Percentiles rank a stretch among this genome's conserved stretches.
These are phyloP conservation scores for Thomomys bottae DNA, from an alignment of 2,113 vertebrate genomes.

Conservation along the genomic window DNA sequence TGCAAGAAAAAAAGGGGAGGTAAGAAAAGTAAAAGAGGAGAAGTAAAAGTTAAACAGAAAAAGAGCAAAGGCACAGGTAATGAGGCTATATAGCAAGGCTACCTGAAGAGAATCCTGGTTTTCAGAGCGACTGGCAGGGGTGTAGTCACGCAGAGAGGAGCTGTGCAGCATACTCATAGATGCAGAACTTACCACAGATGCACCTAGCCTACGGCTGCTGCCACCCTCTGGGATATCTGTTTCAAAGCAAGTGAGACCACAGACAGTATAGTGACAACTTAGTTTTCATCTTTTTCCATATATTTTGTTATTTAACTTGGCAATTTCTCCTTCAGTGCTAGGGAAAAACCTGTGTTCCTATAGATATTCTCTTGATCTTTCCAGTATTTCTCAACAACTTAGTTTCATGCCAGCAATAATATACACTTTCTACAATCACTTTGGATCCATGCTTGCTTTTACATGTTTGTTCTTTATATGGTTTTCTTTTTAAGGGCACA, in stretches of 20 bases:
- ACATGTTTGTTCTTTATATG: not conserved
- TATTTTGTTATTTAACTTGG: not conserved
- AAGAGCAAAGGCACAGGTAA: slow-evolving; percentile 44
- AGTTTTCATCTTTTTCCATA: not conserved
- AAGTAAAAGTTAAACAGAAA: slow-evolving; percentile 53
- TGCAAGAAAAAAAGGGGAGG: slow-evolving; percentile 62
- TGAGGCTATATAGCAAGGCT: slow-evolving; percentile 62
- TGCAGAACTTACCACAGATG: slow-evolving; percentile 92
- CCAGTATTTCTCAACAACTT: not conserved
- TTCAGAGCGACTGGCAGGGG: slow-evolving; percentile 88
- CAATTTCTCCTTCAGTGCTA: not conserved
- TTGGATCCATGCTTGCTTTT: not conserved
- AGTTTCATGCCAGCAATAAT: not conserved
- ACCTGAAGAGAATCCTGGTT: slow-evolving; percentile 91
- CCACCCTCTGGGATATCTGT: slow-evolving; percentile 91
- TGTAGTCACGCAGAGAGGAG: slow-evolving; percentile 88
- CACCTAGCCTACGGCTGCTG: slow-evolving; percentile 89
- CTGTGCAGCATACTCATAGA: slow-evolving; percentile 88
- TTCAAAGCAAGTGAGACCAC: slow-evolving; percentile 58
- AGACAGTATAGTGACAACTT: not conserved
- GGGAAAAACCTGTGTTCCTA: not conserved
- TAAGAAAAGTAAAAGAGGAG: not conserved
- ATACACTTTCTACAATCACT: not conserved
- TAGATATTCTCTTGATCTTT: not conserved
- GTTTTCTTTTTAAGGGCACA: slow-evolving; percentile 26